Conservation (phyloP, 2,888 invertebrate genomes). For the Sialis fuliginosa region DNA sequence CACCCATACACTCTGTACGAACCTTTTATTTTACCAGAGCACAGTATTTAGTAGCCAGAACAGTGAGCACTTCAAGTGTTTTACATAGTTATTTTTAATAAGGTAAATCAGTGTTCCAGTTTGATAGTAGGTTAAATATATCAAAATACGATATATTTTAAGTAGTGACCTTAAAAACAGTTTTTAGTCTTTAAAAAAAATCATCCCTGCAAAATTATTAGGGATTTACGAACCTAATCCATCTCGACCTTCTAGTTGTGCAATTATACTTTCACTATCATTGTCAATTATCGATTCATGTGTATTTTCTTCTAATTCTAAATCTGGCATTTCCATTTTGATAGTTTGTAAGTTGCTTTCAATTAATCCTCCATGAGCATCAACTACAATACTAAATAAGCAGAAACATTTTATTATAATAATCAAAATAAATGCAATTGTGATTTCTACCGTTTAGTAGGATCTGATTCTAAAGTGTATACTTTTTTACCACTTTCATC, state of each 20-base stretch:
- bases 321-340: slow-evolving; percentile 13
- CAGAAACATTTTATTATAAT: not conserved
- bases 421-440: not conserved
- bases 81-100: no score
- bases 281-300: slow-evolving; percentile 9
- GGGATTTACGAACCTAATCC: slow-evolving; percentile 5
- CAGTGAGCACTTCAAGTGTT: no score
- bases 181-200: not conserved
- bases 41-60: no score
- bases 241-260: slow-evolving; percentile 7
- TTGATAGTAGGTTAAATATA: no score
- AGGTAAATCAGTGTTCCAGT: no score
- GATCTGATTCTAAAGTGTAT: slow-evolving; percentile 19
- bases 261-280: slow-evolving; percentile 12
- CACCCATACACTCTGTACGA: no score
- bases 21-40: no score
- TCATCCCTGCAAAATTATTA: not conserved
- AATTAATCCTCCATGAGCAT: slow-evolving; percentile 18
- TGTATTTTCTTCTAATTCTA: slow-evolving; percentile 10
- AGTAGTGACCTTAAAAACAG: no score
- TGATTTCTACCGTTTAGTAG: slow-evolving; percentile 15
- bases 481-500: slow-evolving; percentile 20
- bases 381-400: slow-evolving; percentile 16
- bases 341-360: slow-evolving; percentile 11
- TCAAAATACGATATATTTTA: no score